Evolutionary conservation across 2,797 vertebrate genomes (phyloP).

Genomic region (Malacoraja senta): DNA sequence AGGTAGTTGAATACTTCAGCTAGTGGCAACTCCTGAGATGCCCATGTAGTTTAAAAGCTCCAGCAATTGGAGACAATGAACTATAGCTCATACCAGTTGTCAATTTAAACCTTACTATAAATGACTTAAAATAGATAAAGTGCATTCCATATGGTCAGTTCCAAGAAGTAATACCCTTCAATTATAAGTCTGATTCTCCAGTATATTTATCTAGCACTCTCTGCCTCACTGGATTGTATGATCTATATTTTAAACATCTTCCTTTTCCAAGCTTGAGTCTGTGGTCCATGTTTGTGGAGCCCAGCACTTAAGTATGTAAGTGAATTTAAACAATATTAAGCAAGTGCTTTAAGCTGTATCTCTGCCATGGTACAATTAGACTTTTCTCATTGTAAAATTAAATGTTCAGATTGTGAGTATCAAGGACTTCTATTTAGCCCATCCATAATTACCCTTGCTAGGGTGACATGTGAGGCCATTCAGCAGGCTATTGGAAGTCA

Average conservation of each 20-base stretch:
- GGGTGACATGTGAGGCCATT: too few species aligned
- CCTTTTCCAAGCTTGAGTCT: too few species aligned
- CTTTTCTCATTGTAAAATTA: too few species aligned
- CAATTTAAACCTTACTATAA: neutral
- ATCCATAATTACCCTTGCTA: too few species aligned
- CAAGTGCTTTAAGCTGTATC: neutral
- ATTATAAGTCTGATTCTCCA: neutral
- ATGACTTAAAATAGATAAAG: neutral
- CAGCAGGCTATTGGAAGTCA: too few species aligned
- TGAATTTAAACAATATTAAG: neutral
- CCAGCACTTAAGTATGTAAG: neutral
- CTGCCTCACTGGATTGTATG: neutral
- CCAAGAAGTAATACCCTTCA: neutral
- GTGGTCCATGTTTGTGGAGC: neutral
- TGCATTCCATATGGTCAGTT: neutral
- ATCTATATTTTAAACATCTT: too few species aligned
- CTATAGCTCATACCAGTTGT: neutral
- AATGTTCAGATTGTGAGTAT: too few species aligned
- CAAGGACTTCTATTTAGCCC: too few species aligned
- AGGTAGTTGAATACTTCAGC: neutral
- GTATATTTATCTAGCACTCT: neutral
- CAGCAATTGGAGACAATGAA: neutral
- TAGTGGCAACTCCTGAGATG: neutral
- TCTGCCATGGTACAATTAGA: neutral
- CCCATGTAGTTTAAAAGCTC: neutral